Percentiles rank a stretch among this genome's conserved stretches.
Evolutionary conservation across 2,113 vertebrate species (phyloP).

Genomic region (Pseudonaja textilis): DNA sequence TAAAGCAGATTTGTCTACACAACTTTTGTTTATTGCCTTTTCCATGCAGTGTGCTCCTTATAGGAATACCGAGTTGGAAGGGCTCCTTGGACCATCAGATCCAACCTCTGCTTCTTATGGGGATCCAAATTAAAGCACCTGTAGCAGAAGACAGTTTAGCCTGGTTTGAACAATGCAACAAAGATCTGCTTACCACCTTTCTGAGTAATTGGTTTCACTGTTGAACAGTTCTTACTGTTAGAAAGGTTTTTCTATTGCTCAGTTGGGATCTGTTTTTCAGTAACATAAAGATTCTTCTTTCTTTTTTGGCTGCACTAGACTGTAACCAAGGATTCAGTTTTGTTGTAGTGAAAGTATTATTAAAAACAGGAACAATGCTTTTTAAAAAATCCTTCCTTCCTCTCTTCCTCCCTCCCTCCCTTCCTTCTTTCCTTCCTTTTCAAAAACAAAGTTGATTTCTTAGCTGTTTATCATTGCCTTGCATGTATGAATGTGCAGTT

Average conservation of each 20-base stretch:
- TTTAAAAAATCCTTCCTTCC: neutral
- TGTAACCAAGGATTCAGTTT: neutral
- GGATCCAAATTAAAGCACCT: neutral
- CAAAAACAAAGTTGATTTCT: neutral
- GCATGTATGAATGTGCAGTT: neutral
- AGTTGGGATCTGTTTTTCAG: neutral
- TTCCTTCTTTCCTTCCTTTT: neutral
- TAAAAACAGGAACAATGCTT: neutral
- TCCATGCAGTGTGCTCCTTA: neutral
- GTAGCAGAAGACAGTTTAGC: neutral
- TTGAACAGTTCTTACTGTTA: neutral
- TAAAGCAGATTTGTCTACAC: neutral
- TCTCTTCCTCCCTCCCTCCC: neutral
- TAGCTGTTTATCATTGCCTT: neutral
- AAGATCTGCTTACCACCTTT: neutral
- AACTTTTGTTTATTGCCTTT: neutral
- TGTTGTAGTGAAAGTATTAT: neutral
- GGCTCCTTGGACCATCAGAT: neutral
- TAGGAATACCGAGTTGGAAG: neutral
- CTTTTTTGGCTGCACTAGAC: neutral
- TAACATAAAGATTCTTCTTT: constrained; percentile 1
- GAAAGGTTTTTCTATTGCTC: neutral
- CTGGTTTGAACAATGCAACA: neutral
- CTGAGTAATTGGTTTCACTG: neutral
- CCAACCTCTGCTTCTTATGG: neutral